Evolutionary conservation across 2,113 vertebrate species (phyloP), one percentile per base, ranked within the genome.

Genomic region (Gnathonemus echidnorhynchus): DNA sequence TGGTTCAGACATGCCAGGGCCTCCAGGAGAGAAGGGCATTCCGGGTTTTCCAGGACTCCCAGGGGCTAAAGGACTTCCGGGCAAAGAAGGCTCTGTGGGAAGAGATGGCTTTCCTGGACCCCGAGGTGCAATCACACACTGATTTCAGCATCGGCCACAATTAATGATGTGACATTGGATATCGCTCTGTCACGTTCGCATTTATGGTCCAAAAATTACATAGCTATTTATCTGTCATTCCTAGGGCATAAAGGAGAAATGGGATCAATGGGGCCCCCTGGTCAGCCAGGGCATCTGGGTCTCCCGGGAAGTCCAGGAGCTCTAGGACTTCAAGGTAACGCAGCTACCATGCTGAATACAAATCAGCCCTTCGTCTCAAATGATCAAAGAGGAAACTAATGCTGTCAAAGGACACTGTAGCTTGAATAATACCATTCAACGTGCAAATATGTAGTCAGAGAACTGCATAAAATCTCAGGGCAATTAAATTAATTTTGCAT

Each of bases 211-310:
- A 62, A 50, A 27, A 80, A 27, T 48, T 39, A 31, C 21, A 56
- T n/a, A 27, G n/a, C 42, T 66, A 7, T 91, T n/a, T 85, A 58
- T 84, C 2, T 91, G 39, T 92, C 8, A 45, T 90, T 85, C 49
- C 1, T 90, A 99, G 98, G 98, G 92, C 1, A 89, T 53, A 99
- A 99, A 95, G 98, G 98, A 94, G 98, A 99, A 92, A 98, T 99
- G 96, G 98, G 98, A 11, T 93, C 97, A 50, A 99, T 99, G 90
- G 98, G 98, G 90, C 96, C 96, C 53, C 97, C 98, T 0, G 98
- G 98, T 53, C 88, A 91, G 2, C 95, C 95, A 5, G 98, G 98
- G 90, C 91, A 90, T 5, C 94, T 95, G 31, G 98, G 98, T 91
- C 52, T 89, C 6, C 6, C 86, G 24, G 98, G 98, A 45, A 45